Percentiles rank a stretch among this genome's conserved stretches.
phyloP scores from a whole-genome alignment of 2,888 invertebrate species.

The Candidula unifasciata region DNA sequence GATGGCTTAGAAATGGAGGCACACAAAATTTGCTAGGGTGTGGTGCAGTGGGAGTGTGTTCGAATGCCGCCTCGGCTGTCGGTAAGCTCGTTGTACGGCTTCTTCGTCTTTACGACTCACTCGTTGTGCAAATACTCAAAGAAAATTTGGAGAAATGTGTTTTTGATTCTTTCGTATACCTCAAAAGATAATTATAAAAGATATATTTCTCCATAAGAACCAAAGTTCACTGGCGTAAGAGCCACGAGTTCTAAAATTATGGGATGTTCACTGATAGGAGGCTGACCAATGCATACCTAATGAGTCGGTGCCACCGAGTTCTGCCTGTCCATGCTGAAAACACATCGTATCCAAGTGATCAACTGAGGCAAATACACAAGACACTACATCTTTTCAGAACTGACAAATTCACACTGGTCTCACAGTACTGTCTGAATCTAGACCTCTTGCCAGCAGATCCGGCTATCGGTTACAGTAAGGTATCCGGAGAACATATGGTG shows the following conservation, averaged over 20 bases:
- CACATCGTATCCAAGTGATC: not conserved
- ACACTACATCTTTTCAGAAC: no score
- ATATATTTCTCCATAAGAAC: not conserved
- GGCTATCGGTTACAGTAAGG: no score
- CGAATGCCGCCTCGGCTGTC: conserved; percentile 41
- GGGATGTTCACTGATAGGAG: conserved; percentile 57
- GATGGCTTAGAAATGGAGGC: conserved; percentile 54
- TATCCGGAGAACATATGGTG: no score
- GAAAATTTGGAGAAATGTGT: not conserved
- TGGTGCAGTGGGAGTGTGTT: conserved; percentile 56
- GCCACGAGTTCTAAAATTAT: conserved; percentile 53
- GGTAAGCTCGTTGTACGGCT: conserved; percentile 24
- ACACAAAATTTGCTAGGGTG: conserved; percentile 53
- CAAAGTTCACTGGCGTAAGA: conserved; percentile 41
- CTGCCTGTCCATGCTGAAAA: conserved; percentile 43
- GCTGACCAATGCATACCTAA: conserved; percentile 58
- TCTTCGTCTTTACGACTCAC: no score
- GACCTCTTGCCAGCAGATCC: no score
- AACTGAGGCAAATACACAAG: not conserved
- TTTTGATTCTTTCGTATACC: not conserved
- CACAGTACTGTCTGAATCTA: no score
- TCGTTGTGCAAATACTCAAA: not conserved
- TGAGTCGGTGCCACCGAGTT: conserved; percentile 53
- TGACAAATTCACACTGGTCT: no score
- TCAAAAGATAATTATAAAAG: not conserved